These are phyloP conservation scores for Ammospiza maritima DNA, from an alignment of 2,797 vertebrate species.

Conservation along the genomic window DNA sequence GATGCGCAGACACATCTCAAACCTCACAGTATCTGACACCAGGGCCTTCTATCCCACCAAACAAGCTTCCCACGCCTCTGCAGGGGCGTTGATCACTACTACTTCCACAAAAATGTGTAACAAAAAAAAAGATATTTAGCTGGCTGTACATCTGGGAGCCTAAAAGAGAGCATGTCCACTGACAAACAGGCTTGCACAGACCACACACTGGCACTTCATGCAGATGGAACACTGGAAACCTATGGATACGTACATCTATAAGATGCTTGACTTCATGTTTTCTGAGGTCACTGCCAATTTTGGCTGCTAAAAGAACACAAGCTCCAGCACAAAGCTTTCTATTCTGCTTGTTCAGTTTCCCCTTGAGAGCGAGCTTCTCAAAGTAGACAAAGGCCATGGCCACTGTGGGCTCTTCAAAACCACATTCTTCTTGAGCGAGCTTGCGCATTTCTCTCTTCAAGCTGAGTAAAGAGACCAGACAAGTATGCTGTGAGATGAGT, in stretches of 20 bases:
- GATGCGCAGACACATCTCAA: background rate
- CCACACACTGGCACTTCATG: background rate
- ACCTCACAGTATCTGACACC: background rate
- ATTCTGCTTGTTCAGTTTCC: constrained; percentile 98
- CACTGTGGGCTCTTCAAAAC: constrained; percentile 94
- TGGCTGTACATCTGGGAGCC: background rate
- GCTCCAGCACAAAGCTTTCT: constrained; percentile 97
- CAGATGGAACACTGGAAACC: background rate
- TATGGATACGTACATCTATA: constrained; percentile 87
- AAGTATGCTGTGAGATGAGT: background rate
- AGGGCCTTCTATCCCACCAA: background rate
- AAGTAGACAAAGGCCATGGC: constrained; percentile 99
- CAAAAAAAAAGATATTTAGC: background rate
- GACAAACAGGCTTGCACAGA: background rate
- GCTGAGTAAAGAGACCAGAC: constrained; percentile 74
- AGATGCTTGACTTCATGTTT: constrained; percentile 97
- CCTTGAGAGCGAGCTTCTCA: constrained; percentile 96
- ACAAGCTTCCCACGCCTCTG: fast-evolving
- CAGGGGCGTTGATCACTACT: background rate
- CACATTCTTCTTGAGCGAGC: constrained; percentile 93
- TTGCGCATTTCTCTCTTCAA: constrained; percentile 97
- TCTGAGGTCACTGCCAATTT: constrained; percentile 96
- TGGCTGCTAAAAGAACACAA: constrained; percentile 94
- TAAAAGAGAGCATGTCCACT: background rate
- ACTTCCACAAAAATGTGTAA: background rate